Evolutionary conservation across 2,888 invertebrate species (phyloP).

Genomic region (Neuroscelio doddi): DNA sequence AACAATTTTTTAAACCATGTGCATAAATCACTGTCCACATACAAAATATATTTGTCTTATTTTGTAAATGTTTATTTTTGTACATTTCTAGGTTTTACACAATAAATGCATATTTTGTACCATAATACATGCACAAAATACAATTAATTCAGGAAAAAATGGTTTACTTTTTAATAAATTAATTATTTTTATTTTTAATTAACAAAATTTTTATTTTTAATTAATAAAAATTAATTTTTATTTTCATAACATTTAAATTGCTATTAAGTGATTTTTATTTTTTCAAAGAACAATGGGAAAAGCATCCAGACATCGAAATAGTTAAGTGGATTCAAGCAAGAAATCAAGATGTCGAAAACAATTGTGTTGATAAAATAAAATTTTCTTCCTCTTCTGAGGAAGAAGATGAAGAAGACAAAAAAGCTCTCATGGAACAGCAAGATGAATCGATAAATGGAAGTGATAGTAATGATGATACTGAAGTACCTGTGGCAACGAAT

Average conservation of each 20-base stretch:
- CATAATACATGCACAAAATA: no score
- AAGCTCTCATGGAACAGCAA: no score
- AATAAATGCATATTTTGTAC: no score
- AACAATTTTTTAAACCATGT: no score
- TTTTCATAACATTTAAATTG: no score
- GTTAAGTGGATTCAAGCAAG: conserved; percentile 81
- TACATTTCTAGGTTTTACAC: no score
- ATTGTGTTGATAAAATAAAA: conserved; percentile 47
- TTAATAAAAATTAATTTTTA: conserved; percentile 27
- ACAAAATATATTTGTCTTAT: no score
- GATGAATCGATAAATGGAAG: no score
- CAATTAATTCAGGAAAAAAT: conserved; percentile 4
- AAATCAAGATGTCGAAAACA: conserved; percentile 59
- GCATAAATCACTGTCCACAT: no score
- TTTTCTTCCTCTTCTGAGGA: conserved; percentile 62
- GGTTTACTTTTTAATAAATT: background rate
- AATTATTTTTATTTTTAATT: background rate
- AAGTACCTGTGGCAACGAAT: conserved; percentile 68
- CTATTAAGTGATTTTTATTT: no score
- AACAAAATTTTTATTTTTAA: background rate
- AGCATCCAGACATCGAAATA: conserved; percentile 77
- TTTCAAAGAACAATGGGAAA: conserved; percentile 76
- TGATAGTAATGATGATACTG: conserved; percentile 54
- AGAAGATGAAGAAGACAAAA: conserved; percentile 57
- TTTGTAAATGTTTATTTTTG: no score